phyloP scores from a whole-genome alignment of 2,113 vertebrate species.

The Sylvilagus bachmani region DNA sequence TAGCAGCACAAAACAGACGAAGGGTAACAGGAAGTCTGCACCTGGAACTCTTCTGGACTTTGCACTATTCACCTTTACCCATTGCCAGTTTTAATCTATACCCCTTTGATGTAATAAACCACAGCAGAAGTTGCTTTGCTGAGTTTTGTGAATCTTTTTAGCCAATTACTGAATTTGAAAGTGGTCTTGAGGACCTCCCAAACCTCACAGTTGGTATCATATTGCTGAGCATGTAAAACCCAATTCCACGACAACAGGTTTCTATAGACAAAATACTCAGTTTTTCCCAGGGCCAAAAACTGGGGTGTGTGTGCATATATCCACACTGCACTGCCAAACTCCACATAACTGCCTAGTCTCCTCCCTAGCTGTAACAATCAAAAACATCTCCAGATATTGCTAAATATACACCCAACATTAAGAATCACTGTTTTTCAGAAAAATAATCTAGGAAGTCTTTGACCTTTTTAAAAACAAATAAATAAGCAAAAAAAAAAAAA shows the following conservation, averaged over 20 bases:
- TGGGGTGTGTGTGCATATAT: not conserved
- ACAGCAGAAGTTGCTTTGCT: not conserved
- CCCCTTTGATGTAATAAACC: not conserved
- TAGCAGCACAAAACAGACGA: too few species aligned
- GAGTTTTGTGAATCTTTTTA: not conserved
- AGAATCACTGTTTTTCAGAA: slow-evolving; percentile 16
- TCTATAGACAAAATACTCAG: slow-evolving; percentile 5
- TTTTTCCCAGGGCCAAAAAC: not conserved
- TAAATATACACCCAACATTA: not conserved
- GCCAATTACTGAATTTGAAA: not conserved
- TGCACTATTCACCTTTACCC: not conserved
- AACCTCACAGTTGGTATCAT: not conserved
- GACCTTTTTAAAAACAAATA: not conserved
- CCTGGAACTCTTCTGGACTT: not conserved
- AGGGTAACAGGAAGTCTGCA: not conserved
- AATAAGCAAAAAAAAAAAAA: not conserved
- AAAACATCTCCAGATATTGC: not conserved
- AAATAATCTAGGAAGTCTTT: not conserved
- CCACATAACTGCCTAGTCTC: not conserved
- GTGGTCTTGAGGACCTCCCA: not conserved
- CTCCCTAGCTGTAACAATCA: not conserved
- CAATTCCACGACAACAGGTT: not conserved
- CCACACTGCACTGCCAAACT: not conserved
- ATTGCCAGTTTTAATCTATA: not conserved
- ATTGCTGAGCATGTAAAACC: not conserved